Conservation (phyloP, 1,140 invertebrate species). For the Ridgeia piscesae region DNA sequence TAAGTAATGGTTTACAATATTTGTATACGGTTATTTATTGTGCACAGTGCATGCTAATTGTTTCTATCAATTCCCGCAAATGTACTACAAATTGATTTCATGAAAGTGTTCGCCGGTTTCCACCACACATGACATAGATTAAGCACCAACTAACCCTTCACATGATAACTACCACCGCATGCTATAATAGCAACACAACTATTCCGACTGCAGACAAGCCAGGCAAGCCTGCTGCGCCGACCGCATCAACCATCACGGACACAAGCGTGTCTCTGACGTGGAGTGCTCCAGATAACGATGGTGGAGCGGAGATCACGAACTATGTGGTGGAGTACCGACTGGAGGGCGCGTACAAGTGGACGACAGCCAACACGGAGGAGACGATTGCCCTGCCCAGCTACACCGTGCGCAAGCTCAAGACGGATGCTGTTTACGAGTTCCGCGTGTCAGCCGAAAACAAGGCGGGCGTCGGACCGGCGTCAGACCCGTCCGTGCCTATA, state of each 20-base stretch:
- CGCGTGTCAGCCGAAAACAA: conserved; percentile 95
- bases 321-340: conserved; percentile 96
- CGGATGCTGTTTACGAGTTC: conserved; percentile 96
- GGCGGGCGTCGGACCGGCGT: conserved; percentile 90
- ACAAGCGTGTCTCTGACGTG: conserved; percentile 84
- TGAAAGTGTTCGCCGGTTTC: too few species aligned
- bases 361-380: conserved; percentile 64
- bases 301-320: conserved; percentile 84
- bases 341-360: conserved; percentile 66
- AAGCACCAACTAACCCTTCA: too few species aligned
- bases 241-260: conserved; percentile 17
- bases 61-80: too few species aligned
- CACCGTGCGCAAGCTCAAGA: conserved; percentile 68
- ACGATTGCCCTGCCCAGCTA: conserved; percentile 61
- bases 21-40: too few species aligned
- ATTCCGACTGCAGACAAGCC: conserved; percentile 21
- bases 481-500: conserved; percentile 77
- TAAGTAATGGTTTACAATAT: too few species aligned
- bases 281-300: conserved; percentile 85
- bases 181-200: background rate
- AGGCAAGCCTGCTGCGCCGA: conserved; percentile 27
- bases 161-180: too few species aligned
- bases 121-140: too few species aligned
- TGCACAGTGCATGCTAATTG: too few species aligned
- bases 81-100: too few species aligned